These are phyloP conservation scores for Adelognathus sp. DNA, from an alignment of 2,888 invertebrate species.

Conservation along the genomic window DNA sequence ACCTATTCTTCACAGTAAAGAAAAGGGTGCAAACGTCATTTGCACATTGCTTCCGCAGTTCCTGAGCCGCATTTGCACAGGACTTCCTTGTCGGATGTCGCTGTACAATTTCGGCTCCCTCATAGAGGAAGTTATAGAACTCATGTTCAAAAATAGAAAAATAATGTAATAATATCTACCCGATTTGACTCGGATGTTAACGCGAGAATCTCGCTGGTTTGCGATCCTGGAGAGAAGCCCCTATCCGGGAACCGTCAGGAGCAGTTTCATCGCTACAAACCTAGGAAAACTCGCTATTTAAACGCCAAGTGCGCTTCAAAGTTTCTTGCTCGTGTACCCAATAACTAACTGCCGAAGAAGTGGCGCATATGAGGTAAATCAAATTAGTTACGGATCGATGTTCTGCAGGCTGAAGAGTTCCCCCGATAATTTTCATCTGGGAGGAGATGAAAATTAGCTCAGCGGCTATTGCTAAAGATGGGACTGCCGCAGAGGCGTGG, in stretches of 20 bases:
- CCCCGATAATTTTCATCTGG: no score
- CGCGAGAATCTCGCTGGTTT: background rate
- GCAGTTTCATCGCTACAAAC: constrained; percentile 25
- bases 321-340: constrained; percentile 24
- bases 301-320: constrained; percentile 45
- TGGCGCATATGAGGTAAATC: background rate
- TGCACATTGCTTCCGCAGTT: no score
- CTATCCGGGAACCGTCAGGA: background rate
- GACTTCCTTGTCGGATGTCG: no score
- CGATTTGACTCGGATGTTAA: background rate
- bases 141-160: background rate
- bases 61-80: no score
- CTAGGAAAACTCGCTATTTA: constrained; percentile 48
- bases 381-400: background rate
- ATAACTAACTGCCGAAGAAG: constrained; percentile 21
- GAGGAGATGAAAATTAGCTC: no score
- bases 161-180: background rate
- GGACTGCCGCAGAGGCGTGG: no score
- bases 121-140: background rate
- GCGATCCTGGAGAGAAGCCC: background rate
- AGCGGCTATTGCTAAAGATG: no score
- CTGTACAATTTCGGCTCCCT: no score
- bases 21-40: no score
- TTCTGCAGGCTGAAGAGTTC: background rate
- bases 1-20: no score